Conservation (phyloP, 2,888 invertebrate species). For the Piscicola geometra region DNA sequence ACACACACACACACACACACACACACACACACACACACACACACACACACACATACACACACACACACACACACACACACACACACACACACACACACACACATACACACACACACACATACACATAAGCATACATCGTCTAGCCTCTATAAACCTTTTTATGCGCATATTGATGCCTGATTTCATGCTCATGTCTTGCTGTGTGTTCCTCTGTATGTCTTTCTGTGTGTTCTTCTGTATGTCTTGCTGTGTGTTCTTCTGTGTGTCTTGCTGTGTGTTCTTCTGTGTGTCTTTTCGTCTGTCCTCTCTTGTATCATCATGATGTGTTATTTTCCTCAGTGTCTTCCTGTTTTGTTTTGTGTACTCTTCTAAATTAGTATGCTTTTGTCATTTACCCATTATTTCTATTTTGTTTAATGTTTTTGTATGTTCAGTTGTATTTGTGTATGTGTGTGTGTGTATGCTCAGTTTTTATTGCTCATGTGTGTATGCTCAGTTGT, state of each 20-base stretch:
- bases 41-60: slow-evolving; percentile 25
- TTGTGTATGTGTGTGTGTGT: slow-evolving; percentile 18
- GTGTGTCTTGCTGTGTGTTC: too few species aligned
- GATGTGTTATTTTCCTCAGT: too few species aligned
- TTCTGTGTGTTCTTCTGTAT: too few species aligned
- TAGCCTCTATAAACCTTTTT: not conserved
- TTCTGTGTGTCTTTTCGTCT: too few species aligned
- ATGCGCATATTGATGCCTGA: not conserved
- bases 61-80: not conserved
- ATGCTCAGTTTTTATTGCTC: not conserved
- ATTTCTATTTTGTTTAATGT: too few species aligned
- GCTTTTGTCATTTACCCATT: too few species aligned
- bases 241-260: too few species aligned
- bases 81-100: slow-evolving; percentile 16
- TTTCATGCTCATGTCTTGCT: too few species aligned
- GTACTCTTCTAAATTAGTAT: too few species aligned
- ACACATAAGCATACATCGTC: not conserved
- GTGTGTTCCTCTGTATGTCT: too few species aligned
- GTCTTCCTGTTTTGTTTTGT: too few species aligned
- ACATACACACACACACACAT: slow-evolving; percentile 19
- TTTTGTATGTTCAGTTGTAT: not conserved
- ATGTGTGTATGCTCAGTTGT: slow-evolving; percentile 6
- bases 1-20: slow-evolving; percentile 33
- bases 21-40: slow-evolving; percentile 32
- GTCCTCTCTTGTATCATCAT: too few species aligned